Evolutionary conservation across 2,888 invertebrate genomes (phyloP), one percentile per base, ranked within the genome.

Genomic region (Nymphalis c-album): DNA sequence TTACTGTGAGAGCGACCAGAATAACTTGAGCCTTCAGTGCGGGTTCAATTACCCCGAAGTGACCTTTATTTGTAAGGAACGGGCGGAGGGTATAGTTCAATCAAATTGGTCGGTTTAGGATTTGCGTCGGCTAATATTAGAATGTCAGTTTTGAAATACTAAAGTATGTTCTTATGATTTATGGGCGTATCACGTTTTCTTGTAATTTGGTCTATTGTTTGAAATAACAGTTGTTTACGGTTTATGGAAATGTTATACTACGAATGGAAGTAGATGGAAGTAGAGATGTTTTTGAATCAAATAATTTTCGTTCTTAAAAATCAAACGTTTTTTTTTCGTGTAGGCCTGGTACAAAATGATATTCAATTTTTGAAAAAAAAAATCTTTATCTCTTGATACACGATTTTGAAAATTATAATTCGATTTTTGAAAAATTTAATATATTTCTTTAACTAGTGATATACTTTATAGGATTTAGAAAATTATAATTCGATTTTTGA

Each of bases 91-190:
- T 74, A 75, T 20, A 72, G 82, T 73, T 78, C 83, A 70, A 48
- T 46, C 71, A 53, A 1, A 20, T 4, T 80, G 80, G 83, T n/a
- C 59, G 60, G 66, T 59, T 63, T 73, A 61, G 73, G 69, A 70
- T 73, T 82, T 82, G 80, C 80, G 80, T 82, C 84, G 80, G 83
- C 78, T 86, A 86, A 87, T 86, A 83, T 86, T 84, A 86, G 87
- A 85, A 82, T 80, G 85, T 80, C 77, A 71, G 75, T 85, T 86
- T 84, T 78, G 86, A 83, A 87, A 87, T 79, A 70, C 71, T 78
- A 75, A 69, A 72, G 72, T 71, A 72, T 73, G 72, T 73, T 72
- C 73, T 62, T 75, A 76, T 77, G 76, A 77, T 76, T 74, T 76
- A 76, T 76, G 71, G 72, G 67, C 67, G 72, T 73, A 74, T 74